Conservation (phyloP, 1,140 invertebrate species). For the Brachionus asplanchnoidis region DNA sequence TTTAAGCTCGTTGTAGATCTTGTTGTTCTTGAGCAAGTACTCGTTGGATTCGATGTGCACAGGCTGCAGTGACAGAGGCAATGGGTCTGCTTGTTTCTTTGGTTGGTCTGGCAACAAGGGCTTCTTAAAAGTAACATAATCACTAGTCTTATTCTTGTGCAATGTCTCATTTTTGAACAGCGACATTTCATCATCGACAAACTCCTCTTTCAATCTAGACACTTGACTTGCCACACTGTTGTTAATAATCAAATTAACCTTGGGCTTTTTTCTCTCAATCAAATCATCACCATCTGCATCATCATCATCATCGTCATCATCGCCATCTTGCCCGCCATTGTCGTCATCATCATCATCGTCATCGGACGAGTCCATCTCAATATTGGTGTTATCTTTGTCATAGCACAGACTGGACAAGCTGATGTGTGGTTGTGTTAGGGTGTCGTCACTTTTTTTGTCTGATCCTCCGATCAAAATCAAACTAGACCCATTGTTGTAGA, state of each 20-base stretch:
- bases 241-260: conserved; percentile 2
- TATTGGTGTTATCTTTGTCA: neutral
- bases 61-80: neutral
- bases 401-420: neutral
- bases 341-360: neutral
- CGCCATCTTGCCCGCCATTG: too few species aligned
- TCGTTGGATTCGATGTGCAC: neutral
- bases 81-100: neutral
- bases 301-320: neutral
- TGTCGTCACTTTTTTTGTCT: neutral
- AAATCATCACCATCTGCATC: neutral
- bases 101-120: neutral
- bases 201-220: neutral
- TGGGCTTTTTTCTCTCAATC: neutral
- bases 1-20: conserved; percentile 32
- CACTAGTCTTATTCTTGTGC: neutral
- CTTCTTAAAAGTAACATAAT: neutral
- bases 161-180: conserved; percentile 24
- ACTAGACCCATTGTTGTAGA: neutral
- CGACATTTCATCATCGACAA: neutral
- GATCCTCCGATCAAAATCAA: neutral
- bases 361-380: neutral
- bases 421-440: neutral
- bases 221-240: neutral
- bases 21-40: conserved; percentile 21